phyloP scores from a whole-genome alignment of 2,888 invertebrate species.

The Chesias legatella region DNA sequence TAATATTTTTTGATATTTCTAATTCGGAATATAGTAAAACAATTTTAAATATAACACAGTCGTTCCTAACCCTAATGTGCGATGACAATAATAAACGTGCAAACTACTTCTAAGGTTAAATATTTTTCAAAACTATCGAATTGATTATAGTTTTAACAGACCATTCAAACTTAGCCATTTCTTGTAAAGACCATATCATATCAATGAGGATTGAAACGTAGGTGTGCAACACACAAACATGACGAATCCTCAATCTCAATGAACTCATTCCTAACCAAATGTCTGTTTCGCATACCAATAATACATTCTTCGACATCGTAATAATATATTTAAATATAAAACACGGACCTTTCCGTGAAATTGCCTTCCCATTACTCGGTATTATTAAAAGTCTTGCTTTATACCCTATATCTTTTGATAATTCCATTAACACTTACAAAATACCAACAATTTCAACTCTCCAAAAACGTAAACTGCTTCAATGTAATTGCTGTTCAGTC shows the following conservation, averaged over 20 bases:
- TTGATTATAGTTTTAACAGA: constrained; percentile 4
- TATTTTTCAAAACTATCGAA: constrained; percentile 6
- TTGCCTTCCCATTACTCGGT: constrained; percentile 20
- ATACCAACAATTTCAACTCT: constrained; percentile 3
- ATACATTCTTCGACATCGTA: constrained; percentile 4
- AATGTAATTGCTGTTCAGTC: background rate
- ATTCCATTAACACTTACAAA: constrained; percentile 2
- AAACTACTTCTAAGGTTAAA: background rate
- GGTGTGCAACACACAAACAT: background rate
- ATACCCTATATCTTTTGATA: background rate
- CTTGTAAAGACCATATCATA: constrained; percentile 9
- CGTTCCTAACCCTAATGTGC: background rate
- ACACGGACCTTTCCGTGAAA: constrained; percentile 15
- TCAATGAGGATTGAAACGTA: background rate
- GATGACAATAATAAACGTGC: background rate
- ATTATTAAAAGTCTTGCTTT: constrained; percentile 8
- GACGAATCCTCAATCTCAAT: background rate
- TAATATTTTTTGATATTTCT: too few relatives aligned
- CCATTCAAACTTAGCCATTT: constrained; percentile 9
- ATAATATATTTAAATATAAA: background rate
- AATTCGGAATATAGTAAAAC: too few relatives aligned
- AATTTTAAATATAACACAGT: background rate
- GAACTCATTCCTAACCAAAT: constrained; percentile 10
- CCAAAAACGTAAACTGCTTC: background rate
- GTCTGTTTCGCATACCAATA: constrained; percentile 10